Percentiles rank a stretch among this genome's conserved stretches.
These are phyloP conservation scores for Naso thynnoides DNA, from an alignment of 2,797 vertebrate genomes.

Conservation along the genomic window DNA sequence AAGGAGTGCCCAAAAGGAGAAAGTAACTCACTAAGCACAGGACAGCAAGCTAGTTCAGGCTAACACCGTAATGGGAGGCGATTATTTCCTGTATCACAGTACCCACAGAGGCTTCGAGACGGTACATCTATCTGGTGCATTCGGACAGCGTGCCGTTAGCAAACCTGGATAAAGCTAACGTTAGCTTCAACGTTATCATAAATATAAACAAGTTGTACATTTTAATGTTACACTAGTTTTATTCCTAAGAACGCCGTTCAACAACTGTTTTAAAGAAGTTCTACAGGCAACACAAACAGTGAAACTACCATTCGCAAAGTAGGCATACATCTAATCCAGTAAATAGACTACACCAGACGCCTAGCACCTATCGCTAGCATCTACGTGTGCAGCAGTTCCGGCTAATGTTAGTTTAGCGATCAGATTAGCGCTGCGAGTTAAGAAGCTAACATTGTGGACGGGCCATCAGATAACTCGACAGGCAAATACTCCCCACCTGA, in stretches of 20 bases:
- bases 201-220: too few relatives aligned
- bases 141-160: neutral
- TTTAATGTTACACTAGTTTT: too few relatives aligned
- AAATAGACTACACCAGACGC: conserved; percentile 49
- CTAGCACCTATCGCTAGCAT: conserved; percentile 20
- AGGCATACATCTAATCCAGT: conserved; percentile 19
- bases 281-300: neutral
- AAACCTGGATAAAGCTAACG: neutral
- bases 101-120: neutral
- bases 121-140: neutral
- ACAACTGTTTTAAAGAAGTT: neutral
- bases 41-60: neutral
- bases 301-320: conserved; percentile 11
- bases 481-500: conserved; percentile 55
- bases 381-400: conserved; percentile 31
- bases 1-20: neutral
- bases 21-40: neutral
- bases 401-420: conserved; percentile 53
- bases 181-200: neutral
- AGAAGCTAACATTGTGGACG: conserved; percentile 26
- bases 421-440: conserved; percentile 58
- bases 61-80: neutral
- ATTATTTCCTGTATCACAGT: conserved; percentile 42
- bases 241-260: fast-evolving
- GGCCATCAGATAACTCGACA: neutral